These are phyloP conservation scores for Dasyornis broadbenti DNA, from an alignment of 2,113 vertebrate genomes.

Conservation along the genomic window DNA sequence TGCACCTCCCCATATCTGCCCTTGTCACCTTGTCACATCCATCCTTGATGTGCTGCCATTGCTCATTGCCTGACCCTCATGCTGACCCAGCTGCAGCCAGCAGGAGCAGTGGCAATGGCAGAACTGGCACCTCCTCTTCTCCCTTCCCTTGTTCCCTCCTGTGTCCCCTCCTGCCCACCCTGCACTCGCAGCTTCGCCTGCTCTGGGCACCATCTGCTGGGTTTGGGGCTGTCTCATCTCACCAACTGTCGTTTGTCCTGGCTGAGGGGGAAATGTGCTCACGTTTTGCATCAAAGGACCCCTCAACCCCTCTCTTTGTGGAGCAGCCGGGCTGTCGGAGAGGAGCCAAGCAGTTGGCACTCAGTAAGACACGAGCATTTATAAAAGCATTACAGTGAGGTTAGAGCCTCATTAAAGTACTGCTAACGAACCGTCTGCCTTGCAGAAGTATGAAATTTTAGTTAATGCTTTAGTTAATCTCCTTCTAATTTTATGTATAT, in stretches of 20 bases:
- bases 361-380: not conserved
- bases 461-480: constrained; percentile 41
- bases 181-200: not conserved
- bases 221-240: constrained; percentile 40
- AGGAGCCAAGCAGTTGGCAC: constrained; percentile 54
- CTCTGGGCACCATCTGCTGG: constrained; percentile 55
- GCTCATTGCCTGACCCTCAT: not conserved
- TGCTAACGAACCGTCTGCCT: constrained; percentile 55
- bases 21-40: not conserved
- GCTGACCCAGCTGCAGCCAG: not conserved
- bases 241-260: constrained; percentile 58
- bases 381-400: constrained; percentile 52
- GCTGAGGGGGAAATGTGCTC: not conserved
- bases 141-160: not conserved
- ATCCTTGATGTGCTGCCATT: not conserved
- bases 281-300: constrained; percentile 28
- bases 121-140: not conserved
- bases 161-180: not conserved
- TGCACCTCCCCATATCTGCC: not conserved
- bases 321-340: constrained; percentile 40
- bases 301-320: constrained; percentile 6
- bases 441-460: constrained; percentile 26
- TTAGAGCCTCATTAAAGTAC: constrained; percentile 60
- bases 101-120: not conserved
- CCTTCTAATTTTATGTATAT: constrained; percentile 46